A percentile compares a stretch with the other conserved stretches of the same genome.
These are phyloP conservation scores for Lepisosteus oculatus DNA, from an alignment of 2,113 vertebrate genomes.

Conservation along the genomic window DNA sequence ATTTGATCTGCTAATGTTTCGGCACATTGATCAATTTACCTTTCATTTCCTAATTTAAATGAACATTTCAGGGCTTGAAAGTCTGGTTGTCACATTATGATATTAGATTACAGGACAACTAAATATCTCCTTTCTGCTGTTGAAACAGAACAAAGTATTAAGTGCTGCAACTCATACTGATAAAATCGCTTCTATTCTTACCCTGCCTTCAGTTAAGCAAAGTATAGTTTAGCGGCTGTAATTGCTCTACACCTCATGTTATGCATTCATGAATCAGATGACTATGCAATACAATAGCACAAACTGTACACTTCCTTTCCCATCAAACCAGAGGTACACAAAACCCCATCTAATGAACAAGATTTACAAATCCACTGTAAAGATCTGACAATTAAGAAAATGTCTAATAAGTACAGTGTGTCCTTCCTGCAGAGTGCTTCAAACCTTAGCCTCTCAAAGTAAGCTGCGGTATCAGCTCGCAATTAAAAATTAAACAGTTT, in stretches of 20 bases:
- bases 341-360: neutral
- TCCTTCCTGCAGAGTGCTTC: conserved; percentile 36
- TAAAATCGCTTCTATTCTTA: conserved; percentile 11
- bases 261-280: conserved; percentile 4
- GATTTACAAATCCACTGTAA: conserved; percentile 9
- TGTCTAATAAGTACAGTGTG: conserved; percentile 9
- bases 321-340: conserved; percentile 1
- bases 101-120: conserved; percentile 24
- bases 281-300: conserved; percentile 1
- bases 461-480: conserved; percentile 23
- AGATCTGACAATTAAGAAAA: conserved; percentile 3
- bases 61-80: conserved; percentile 18
- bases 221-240: conserved; percentile 1
- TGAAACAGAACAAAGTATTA: conserved; percentile 19
- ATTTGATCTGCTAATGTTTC: conserved; percentile 26
- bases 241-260: neutral
- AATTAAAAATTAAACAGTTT: conserved; percentile 46
- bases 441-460: conserved; percentile 39
- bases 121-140: conserved; percentile 18
- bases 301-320: neutral
- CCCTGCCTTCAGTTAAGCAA: conserved; percentile 4
- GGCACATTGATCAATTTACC: conserved; percentile 26
- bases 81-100: conserved; percentile 25
- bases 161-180: conserved; percentile 10
- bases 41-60: conserved; percentile 24